Evolutionary conservation across 2,113 vertebrate species (phyloP).

Genomic region (Sinocyclocheilus anshuiensis): DNA sequence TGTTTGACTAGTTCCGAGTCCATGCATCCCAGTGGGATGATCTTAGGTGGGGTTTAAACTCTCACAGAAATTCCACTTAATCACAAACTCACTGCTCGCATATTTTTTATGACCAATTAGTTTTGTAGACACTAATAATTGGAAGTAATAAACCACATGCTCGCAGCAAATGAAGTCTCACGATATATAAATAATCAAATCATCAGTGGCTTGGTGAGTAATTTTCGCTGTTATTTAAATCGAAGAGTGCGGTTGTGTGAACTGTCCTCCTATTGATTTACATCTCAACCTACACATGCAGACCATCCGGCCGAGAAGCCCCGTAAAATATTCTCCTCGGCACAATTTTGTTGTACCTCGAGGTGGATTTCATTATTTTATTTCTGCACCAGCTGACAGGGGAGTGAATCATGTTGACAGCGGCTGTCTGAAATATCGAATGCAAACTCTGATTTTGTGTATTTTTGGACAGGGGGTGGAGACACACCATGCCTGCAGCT

Average conservation of each 20-base stretch:
- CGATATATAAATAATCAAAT: constrained; percentile 44
- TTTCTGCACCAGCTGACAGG: constrained; percentile 75
- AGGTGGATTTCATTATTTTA: constrained; percentile 82
- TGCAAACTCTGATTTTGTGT: constrained; percentile 75
- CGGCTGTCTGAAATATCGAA: constrained; percentile 75
- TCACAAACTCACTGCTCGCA: constrained; percentile 34
- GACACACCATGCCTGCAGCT: constrained; percentile 67
- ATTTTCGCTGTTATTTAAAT: constrained; percentile 4
- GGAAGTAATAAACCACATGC: constrained; percentile 48
- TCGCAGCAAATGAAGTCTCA: constrained; percentile 37
- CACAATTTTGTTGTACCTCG: constrained; percentile 79
- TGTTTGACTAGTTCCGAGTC: constrained; percentile 48
- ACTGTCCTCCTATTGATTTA: constrained; percentile 51
- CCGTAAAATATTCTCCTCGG: constrained; percentile 73
- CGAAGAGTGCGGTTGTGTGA: constrained; percentile 31
- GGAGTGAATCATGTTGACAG: constrained; percentile 82
- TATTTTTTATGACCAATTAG: constrained; percentile 48
- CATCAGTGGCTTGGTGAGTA: constrained; percentile 1
- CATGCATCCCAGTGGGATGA: constrained; percentile 25
- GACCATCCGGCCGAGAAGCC: constrained; percentile 7
- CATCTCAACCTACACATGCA: constrained; percentile 31
- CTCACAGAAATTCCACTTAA: constrained; percentile 44
- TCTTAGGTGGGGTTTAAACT: constrained; percentile 20
- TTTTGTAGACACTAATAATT: constrained; percentile 50
- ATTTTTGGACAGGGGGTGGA: constrained; percentile 72